phyloP scores from a whole-genome alignment of 2,113 vertebrate species.

The Phylloscopus trochilus region DNA sequence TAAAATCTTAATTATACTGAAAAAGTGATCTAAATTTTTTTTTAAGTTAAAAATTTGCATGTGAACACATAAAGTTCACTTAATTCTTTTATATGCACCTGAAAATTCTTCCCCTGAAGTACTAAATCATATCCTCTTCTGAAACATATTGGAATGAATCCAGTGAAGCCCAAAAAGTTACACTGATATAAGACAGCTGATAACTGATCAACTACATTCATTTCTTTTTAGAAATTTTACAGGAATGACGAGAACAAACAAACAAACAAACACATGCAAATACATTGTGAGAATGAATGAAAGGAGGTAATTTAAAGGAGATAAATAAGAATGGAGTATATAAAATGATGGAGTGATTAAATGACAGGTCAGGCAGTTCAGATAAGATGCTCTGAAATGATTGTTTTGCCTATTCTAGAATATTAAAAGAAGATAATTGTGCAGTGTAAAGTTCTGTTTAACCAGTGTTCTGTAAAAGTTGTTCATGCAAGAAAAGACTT shows the following conservation, averaged over 20 bases:
- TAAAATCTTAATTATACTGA: not conserved
- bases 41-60: not conserved
- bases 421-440: not conserved
- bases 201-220: not conserved
- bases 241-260: not conserved
- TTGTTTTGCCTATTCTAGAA: not conserved
- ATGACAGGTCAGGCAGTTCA: not conserved
- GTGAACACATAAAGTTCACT: not conserved
- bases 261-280: not conserved
- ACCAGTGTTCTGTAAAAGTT: not conserved
- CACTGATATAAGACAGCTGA: not conserved
- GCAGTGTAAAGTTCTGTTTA: not conserved
- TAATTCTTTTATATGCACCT: not conserved
- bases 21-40: not conserved
- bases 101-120: not conserved
- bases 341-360: not conserved
- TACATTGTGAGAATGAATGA: not conserved
- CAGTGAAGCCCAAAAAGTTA: not conserved
- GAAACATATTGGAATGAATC: not conserved
- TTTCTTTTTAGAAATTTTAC: not conserved
- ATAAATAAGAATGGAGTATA: not conserved
- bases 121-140: not conserved
- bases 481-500: not conserved
- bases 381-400: not conserved
- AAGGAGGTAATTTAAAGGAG: not conserved